A percentile compares a stretch with the other conserved stretches of the same genome.
phyloP scores from a whole-genome alignment of 2,888 invertebrate genomes.

The Caenorhabditis uteleia region DNA sequence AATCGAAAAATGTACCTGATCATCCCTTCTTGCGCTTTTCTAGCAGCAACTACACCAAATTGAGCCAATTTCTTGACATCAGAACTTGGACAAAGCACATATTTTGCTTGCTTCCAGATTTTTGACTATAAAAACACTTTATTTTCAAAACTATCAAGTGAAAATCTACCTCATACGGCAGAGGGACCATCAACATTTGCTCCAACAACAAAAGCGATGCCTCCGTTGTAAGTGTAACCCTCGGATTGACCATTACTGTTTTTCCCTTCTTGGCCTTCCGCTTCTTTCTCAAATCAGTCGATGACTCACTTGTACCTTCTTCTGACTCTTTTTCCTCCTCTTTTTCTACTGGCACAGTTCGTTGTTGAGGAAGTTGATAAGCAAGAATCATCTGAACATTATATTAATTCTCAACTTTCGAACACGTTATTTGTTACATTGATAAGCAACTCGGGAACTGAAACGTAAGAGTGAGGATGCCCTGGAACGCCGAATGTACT shows the following conservation, averaged over 20 bases:
- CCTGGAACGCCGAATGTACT: slow-evolving; percentile 5
- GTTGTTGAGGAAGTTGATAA: slow-evolving; percentile 30
- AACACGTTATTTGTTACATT: slow-evolving; percentile 3
- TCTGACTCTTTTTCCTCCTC: slow-evolving; percentile 4
- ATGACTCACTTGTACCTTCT: background rate
- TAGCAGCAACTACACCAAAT: slow-evolving; percentile 14
- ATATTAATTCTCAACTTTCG: background rate
- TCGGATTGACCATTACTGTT: slow-evolving; percentile 14
- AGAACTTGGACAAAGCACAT: slow-evolving; percentile 29
- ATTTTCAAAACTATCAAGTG: no score
- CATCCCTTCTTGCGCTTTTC: slow-evolving; percentile 5
- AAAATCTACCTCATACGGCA: background rate
- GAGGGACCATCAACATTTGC: background rate
- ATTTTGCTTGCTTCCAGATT: slow-evolving; percentile 41
- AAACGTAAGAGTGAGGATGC: slow-evolving; percentile 8
- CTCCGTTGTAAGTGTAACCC: slow-evolving; percentile 8
- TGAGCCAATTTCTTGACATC: slow-evolving; percentile 4
- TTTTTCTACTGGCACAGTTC: slow-evolving; percentile 8
- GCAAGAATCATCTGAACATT: slow-evolving; percentile 23
- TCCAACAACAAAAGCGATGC: background rate
- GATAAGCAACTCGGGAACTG: slow-evolving; percentile 19
- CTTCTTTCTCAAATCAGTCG: no score
- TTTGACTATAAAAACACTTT: slow-evolving; percentile 28
- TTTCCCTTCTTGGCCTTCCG: slow-evolving; percentile 11
- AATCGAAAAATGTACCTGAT: slow-evolving; percentile 20